phyloP scores from a whole-genome alignment of 30 jellyfish, hydroid and myxozoan species.

The Aurelia coerulea region DNA sequence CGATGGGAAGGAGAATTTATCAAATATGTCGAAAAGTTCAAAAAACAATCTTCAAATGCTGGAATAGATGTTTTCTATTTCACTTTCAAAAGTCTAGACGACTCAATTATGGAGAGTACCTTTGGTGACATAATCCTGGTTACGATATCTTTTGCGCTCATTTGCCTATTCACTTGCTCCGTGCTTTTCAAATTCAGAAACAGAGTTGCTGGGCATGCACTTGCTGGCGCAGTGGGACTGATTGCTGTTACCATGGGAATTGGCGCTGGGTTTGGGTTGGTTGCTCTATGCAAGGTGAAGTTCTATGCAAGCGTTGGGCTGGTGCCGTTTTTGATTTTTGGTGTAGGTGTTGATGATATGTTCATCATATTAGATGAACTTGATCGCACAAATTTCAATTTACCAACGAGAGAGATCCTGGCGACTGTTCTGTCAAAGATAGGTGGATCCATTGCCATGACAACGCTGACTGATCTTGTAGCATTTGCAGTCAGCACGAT shows the following conservation, averaged over 20 bases:
- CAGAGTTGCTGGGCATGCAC: slow-evolving; percentile 49
- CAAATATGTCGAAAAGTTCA: neutral
- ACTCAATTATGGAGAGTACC: slow-evolving; percentile 39
- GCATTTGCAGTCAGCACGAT: slow-evolving; percentile 82
- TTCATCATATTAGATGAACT: slow-evolving; percentile 54
- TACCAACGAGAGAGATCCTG: slow-evolving; percentile 34
- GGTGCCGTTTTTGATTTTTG: slow-evolving; percentile 47
- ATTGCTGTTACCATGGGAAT: slow-evolving; percentile 43
- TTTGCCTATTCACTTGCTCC: slow-evolving; percentile 33
- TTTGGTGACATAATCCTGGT: slow-evolving; percentile 37
- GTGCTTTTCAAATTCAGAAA: slow-evolving; percentile 19
- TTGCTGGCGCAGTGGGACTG: slow-evolving; percentile 52
- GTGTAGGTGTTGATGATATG: slow-evolving; percentile 67
- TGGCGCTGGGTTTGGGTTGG: slow-evolving; percentile 51
- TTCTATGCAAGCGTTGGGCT: slow-evolving; percentile 48
- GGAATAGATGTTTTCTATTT: slow-evolving; percentile 31
- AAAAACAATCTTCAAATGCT: neutral
- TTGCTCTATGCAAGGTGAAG: slow-evolving; percentile 6
- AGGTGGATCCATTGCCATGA: slow-evolving; percentile 80
- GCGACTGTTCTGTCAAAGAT: slow-evolving; percentile 24
- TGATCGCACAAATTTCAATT: slow-evolving; percentile 28
- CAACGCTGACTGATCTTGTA: slow-evolving; percentile 77
- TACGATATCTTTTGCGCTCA: slow-evolving; percentile 32
- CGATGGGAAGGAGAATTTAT: slow-evolving; percentile 34
- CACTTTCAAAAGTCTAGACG: slow-evolving; percentile 45